Percentiles rank a stretch among this genome's conserved stretches.
Conservation (phyloP, 2,888 invertebrate genomes). For the Idaea biselata region DNA sequence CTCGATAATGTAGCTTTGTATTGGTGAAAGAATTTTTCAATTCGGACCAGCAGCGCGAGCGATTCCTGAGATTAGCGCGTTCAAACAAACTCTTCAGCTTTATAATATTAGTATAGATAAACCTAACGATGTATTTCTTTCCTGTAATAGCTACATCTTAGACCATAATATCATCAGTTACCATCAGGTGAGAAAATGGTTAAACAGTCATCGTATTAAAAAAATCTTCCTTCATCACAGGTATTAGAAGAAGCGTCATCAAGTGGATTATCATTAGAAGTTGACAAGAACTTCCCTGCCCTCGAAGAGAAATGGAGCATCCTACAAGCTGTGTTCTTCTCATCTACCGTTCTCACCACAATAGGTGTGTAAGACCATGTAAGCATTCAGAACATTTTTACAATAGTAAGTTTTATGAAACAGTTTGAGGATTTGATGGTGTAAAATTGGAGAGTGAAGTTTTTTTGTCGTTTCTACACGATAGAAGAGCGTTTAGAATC, state of each 20-base stretch:
- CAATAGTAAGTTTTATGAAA: conserved; percentile 4
- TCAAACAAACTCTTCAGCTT: too few relatives aligned
- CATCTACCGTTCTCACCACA: conserved; percentile 94
- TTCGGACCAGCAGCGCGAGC: too few relatives aligned
- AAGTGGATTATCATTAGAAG: conserved; percentile 82
- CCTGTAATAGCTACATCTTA: too few relatives aligned
- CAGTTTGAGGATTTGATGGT: not conserved
- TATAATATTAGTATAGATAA: too few relatives aligned
- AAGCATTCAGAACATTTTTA: conserved; percentile 51
- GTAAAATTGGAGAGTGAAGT: not conserved
- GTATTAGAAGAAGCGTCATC: conserved; percentile 87
- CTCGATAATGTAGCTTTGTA: too few relatives aligned
- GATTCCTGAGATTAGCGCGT: too few relatives aligned
- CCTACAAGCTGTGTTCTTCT: conserved; percentile 92
- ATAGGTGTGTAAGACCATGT: conserved; percentile 86
- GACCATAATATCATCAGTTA: too few relatives aligned
- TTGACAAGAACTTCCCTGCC: conserved; percentile 77
- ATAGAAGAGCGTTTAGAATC: too few relatives aligned
- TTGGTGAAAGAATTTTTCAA: too few relatives aligned
- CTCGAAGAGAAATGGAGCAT: conserved; percentile 87
- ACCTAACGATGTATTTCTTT: too few relatives aligned
- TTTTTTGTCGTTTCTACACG: not conserved
- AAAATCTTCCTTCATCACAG: conserved; percentile 35
- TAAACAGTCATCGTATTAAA: not conserved
- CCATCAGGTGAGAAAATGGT: too few relatives aligned